Conservation (phyloP, 2,113 vertebrate species). For the Rhinolophus ferrumequinum region DNA sequence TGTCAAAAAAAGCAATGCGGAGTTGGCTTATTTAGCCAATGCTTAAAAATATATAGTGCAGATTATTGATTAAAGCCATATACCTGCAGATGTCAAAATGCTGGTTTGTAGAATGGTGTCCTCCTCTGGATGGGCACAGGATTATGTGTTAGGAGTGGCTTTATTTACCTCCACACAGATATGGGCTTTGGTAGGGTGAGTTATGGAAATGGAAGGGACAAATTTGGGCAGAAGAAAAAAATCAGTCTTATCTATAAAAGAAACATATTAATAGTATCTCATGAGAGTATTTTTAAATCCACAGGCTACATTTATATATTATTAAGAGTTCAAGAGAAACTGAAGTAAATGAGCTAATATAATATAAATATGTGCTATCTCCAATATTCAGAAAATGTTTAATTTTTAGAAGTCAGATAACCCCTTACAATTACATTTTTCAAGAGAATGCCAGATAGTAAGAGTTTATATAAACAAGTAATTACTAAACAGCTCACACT, state of each 20-base stretch:
- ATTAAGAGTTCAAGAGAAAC: neutral
- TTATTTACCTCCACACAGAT: neutral
- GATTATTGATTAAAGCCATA: neutral
- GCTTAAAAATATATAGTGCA: neutral
- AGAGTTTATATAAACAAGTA: neutral
- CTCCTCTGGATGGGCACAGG: neutral
- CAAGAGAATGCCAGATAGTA: neutral
- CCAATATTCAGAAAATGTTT: slow-evolving; percentile 13
- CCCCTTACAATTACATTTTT: neutral
- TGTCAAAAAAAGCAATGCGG: neutral
- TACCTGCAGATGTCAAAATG: neutral
- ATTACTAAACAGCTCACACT: slow-evolving; percentile 7
- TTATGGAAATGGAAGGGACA: neutral
- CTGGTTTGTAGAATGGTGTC: neutral
- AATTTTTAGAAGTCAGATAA: neutral
- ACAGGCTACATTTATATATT: neutral
- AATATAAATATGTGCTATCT: neutral
- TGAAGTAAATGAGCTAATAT: neutral
- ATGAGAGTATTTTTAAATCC: neutral
- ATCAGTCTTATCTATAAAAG: neutral
- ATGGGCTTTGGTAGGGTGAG: neutral
- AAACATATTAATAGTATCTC: neutral
- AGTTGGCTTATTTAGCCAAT: neutral
- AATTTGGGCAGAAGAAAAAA: neutral
- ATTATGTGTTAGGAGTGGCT: too few relatives aligned